Percentiles rank a stretch among this genome's conserved stretches.
Evolutionary conservation across 2,113 vertebrate genomes (phyloP).

Genomic region (Pseudorasbora parva): DNA sequence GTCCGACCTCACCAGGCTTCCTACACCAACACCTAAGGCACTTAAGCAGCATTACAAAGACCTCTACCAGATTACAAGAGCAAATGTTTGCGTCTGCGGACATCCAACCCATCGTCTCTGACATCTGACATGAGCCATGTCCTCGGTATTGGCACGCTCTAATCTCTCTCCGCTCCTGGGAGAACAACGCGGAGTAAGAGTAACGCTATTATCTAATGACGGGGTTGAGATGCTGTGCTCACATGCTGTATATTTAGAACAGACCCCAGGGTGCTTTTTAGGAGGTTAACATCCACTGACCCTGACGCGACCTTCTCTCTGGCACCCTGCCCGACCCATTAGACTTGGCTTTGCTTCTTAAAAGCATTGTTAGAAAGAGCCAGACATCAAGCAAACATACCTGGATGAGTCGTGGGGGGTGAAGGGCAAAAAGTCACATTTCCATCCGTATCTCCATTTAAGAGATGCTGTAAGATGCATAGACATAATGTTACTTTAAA

Average conservation of each 20-base stretch:
- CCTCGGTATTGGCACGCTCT: conserved; percentile 24
- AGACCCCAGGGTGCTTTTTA: conserved; percentile 49
- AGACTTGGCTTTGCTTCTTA: conserved; percentile 56
- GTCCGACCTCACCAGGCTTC: conserved; percentile 2
- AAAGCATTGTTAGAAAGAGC: conserved; percentile 47
- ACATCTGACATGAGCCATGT: conserved; percentile 41
- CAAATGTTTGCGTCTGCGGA: conserved; percentile 43
- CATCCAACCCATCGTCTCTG: conserved; percentile 27
- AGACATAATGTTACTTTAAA: neutral
- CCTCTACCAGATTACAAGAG: conserved; percentile 46
- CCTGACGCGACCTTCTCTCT: conserved; percentile 48
- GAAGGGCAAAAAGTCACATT: neutral
- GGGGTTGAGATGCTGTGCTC: neutral
- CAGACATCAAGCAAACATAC: conserved; percentile 46
- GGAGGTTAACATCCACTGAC: conserved; percentile 55
- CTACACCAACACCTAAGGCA: neutral
- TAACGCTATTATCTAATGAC: conserved; percentile 47
- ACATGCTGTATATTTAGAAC: conserved; percentile 39
- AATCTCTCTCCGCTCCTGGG: conserved; percentile 22
- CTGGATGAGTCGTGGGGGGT: conserved; percentile 9
- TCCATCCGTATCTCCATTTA: conserved; percentile 1
- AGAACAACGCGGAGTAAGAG: neutral
- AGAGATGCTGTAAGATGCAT: neutral
- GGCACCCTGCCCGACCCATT: conserved; percentile 52
- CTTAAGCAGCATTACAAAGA: conserved; percentile 44